Conservation (phyloP, 2,113 vertebrate genomes). For the Rhinogobius similis region DNA sequence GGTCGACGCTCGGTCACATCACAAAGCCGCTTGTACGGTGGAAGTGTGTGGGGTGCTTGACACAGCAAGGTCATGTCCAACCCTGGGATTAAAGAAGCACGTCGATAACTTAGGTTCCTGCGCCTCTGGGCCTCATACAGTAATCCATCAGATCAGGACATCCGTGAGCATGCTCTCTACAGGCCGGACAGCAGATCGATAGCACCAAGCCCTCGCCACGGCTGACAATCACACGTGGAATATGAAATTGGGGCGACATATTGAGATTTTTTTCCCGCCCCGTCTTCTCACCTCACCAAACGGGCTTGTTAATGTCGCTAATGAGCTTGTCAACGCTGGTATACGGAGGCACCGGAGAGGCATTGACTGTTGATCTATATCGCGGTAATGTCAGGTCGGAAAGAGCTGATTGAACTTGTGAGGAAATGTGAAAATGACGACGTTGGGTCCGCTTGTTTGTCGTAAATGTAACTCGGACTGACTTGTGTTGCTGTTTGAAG, state of each 20-base stretch:
- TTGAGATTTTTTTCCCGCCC: conserved; percentile 23
- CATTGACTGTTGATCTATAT: conserved; percentile 52
- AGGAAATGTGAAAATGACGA: conserved; percentile 43
- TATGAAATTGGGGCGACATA: conserved; percentile 47
- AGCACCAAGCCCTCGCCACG: conserved; percentile 49
- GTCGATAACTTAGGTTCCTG: conserved; percentile 77
- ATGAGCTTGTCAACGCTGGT: conserved; percentile 23
- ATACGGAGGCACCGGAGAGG: conserved; percentile 12
- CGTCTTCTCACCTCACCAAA: conserved; percentile 19
- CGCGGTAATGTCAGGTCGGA: conserved; percentile 49
- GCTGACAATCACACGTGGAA: conserved; percentile 67
- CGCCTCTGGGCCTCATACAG: conserved; percentile 75
- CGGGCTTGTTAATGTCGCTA: conserved; percentile 30
- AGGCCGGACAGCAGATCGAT: conserved; percentile 74
- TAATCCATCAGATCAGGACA: conserved; percentile 83
- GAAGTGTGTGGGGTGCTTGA: conserved; percentile 41
- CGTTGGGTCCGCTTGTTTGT: conserved; percentile 2
- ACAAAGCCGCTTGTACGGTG: conserved; percentile 5
- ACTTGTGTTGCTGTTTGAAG: too few species aligned
- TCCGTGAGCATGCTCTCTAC: conserved; percentile 70
- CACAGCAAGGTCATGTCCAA: conserved; percentile 77
- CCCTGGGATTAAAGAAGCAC: conserved; percentile 77
- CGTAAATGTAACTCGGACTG: too few species aligned
- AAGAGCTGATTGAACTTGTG: conserved; percentile 22
- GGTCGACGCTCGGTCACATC: conserved; percentile 10